phyloP scores from a whole-genome alignment of 2,888 invertebrate genomes.

The Cephus sareptanus region DNA sequence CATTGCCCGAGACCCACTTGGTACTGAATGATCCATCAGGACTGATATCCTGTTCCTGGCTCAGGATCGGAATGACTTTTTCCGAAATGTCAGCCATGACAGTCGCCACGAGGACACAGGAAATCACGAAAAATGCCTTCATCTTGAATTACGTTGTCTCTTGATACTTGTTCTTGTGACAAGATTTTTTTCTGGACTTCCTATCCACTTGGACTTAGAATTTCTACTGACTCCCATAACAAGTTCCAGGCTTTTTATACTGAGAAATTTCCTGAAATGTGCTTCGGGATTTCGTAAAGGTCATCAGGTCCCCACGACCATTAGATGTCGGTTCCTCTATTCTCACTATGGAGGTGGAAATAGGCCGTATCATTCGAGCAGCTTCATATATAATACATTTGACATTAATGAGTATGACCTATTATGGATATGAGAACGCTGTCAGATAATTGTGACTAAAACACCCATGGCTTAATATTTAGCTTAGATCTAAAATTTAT shows the following conservation, averaged over 20 bases:
- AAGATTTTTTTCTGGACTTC: neutral
- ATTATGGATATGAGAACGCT: neutral
- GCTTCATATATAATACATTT: neutral
- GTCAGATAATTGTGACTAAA: neutral
- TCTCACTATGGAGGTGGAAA: neutral
- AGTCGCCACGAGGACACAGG: neutral
- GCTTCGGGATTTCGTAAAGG: neutral
- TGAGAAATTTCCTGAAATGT: neutral
- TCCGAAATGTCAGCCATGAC: neutral
- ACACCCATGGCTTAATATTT: neutral
- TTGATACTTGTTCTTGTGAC: neutral
- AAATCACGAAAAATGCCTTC: neutral
- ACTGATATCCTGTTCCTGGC: conserved; percentile 45
- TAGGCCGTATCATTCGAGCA: neutral
- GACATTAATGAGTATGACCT: neutral
- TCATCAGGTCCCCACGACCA: neutral
- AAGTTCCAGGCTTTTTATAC: neutral
- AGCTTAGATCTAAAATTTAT: neutral
- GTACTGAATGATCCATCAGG: conserved; percentile 50
- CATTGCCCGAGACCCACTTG: conserved; percentile 47
- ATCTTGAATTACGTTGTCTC: neutral
- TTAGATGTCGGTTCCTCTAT: neutral
- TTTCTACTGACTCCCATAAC: neutral
- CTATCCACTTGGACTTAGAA: neutral
- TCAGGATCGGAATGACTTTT: conserved; percentile 33